phyloP scores from a whole-genome alignment of 1,140 invertebrate species.

The Bombus polaris region DNA sequence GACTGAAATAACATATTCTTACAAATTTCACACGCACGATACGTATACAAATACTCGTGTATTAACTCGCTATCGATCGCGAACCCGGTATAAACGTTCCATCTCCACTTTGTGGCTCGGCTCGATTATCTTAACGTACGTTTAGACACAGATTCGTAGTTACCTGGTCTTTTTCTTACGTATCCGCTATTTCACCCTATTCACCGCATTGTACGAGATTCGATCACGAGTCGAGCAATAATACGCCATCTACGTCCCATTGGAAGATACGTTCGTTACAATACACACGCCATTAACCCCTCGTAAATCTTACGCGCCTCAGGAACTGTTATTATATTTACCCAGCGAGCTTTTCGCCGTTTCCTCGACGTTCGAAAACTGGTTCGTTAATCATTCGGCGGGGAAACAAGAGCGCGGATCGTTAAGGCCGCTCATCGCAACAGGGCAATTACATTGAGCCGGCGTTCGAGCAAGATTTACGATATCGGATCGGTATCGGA shows the following conservation, averaged over 20 bases:
- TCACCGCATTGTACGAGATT: not conserved
- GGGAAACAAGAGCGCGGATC: constrained; percentile 45
- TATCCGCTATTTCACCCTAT: not conserved
- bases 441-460: constrained; percentile 21
- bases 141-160: too few relatives aligned
- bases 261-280: not conserved
- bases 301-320: constrained; percentile 15
- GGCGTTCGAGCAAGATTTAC: constrained; percentile 48
- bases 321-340: constrained; percentile 28
- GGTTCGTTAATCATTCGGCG: constrained; percentile 36
- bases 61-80: too few relatives aligned
- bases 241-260: too few relatives aligned
- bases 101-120: too few relatives aligned
- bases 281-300: constrained; percentile 1
- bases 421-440: constrained; percentile 50
- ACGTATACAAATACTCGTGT: too few relatives aligned
- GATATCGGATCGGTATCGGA: constrained; percentile 19
- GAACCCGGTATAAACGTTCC: too few relatives aligned
- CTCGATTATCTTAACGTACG: too few relatives aligned
- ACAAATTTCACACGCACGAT: too few relatives aligned
- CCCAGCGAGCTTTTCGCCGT: constrained; percentile 23
- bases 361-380: constrained; percentile 20
- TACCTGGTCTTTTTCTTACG: too few relatives aligned
- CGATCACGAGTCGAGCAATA: not conserved
- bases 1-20: not conserved